A percentile compares a stretch with the other conserved stretches of the same genome.
Evolutionary conservation across 2,113 vertebrate species (phyloP).

Genomic region (Megaleporinus macrocephalus): DNA sequence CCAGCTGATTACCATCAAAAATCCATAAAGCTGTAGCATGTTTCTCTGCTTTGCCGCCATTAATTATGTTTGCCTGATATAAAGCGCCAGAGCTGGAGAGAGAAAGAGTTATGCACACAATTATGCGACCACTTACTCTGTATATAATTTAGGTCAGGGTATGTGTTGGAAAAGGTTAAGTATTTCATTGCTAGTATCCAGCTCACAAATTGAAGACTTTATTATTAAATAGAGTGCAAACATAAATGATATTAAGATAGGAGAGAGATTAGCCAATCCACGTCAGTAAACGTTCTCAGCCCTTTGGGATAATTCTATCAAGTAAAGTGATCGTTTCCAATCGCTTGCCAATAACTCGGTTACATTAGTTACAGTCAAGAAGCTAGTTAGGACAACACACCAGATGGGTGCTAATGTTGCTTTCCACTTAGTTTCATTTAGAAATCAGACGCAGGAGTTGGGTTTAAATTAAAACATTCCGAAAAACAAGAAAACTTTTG

Average conservation of each 20-base stretch:
- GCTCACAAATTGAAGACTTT: not conserved
- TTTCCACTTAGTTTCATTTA: too few relatives aligned
- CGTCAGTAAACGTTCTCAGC: not conserved
- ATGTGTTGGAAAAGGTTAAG: not conserved
- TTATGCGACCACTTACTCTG: constrained; percentile 40
- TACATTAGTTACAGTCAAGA: too few relatives aligned
- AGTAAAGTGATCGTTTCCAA: not conserved
- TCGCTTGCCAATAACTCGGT: too few relatives aligned
- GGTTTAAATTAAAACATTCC: too few relatives aligned
- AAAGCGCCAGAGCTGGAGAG: constrained; percentile 24
- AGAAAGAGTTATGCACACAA: constrained; percentile 43
- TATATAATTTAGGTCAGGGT: constrained; percentile 11
- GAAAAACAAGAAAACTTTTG: too few relatives aligned
- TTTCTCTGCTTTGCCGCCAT: constrained; percentile 67
- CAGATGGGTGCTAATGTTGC: too few relatives aligned
- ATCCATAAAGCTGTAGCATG: constrained; percentile 79
- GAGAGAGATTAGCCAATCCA: not conserved
- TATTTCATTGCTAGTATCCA: not conserved
- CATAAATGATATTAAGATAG: not conserved
- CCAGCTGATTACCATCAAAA: constrained; percentile 79
- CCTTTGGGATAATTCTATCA: not conserved
- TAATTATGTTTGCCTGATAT: constrained; percentile 74
- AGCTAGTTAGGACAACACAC: too few relatives aligned
- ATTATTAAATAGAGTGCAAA: constrained; percentile 18
- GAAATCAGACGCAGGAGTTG: too few relatives aligned